A percentile compares a stretch with the other conserved stretches of the same genome.
phyloP scores from a whole-genome alignment of 37 sponge, comb jelly and placozoan species.

The Axinella damicornis region DNA sequence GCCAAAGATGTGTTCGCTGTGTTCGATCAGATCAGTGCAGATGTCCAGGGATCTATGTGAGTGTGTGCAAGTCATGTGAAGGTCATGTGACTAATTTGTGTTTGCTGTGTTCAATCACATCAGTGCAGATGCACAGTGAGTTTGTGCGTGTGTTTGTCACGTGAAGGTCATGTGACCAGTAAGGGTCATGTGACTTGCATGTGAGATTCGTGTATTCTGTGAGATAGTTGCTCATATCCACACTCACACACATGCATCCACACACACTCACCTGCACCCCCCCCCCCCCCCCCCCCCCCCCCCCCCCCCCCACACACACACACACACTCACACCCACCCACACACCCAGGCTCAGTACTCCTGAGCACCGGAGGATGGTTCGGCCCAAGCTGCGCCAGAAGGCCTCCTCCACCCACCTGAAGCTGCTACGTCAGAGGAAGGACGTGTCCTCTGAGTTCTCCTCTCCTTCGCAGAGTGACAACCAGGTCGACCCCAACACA shows the following conservation, averaged over 20 bases:
- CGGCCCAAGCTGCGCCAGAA: conserved; percentile 70
- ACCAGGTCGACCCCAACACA: conserved; percentile 48
- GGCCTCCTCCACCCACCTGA: conserved; percentile 74
- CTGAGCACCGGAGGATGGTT: conserved; percentile 57
- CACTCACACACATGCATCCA: conserved; percentile 13
- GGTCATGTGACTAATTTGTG: too few species aligned
- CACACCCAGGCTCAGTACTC: conserved; percentile 41
- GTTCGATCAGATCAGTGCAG: conserved; percentile 59
- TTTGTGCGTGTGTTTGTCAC: too few species aligned
- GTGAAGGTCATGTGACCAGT: too few species aligned
- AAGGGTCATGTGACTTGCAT: too few species aligned
- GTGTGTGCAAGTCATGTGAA: too few species aligned
- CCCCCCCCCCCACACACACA: too few species aligned
- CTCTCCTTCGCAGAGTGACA: background rate
- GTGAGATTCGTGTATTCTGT: too few species aligned
- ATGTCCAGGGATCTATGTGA: conserved; percentile 32
- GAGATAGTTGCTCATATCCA: background rate
- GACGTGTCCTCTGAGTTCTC: conserved; percentile 64
- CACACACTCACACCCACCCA: too few species aligned
- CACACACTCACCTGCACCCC: too few species aligned
- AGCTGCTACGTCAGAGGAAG: conserved; percentile 43
- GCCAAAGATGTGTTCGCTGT: conserved; percentile 18
- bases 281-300: too few species aligned
- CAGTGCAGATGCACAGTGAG: too few species aligned
- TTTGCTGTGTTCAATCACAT: too few species aligned